Base-by-base conservation (phyloP, 2,113 vertebrate genomes). In the Girardinichthys multiradiatus region DNA sequence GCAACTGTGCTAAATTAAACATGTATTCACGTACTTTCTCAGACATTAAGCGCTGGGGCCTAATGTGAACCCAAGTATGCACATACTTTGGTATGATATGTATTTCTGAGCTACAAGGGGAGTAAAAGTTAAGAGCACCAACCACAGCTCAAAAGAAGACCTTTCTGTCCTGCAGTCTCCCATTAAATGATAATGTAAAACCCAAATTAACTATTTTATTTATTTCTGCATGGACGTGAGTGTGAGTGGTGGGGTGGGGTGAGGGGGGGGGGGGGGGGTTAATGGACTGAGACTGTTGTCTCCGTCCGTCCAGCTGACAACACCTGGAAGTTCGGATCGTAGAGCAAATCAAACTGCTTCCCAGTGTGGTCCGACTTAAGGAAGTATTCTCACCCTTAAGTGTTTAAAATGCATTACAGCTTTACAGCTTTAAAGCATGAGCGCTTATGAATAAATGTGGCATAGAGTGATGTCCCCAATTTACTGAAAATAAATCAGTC, bases 251-350 rank as follows among this genome's bases (percentile, higher is more conserved):
- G n/a, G n/a, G n/a, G n/a, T n/a, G n/a, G n/a, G n/a, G n/a, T n/a
- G n/a, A n/a, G n/a, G n/a, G n/a, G n/a, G n/a, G n/a, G n/a, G n/a
- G n/a, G n/a, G n/a, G 5, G 15, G 17, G 42, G 42, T 45, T 4
- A 45, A 45, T 19, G 42, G 42, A 45, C 4, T 17, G 17, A 45
- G 42, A 19, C 42, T 4, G 10, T 42, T 15, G 3, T 15, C 17
- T 42, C 14, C 17, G 42, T 45, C 42, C 19, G 42, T 45, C 42
- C 42, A 45, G 42, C 24, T 54, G 77, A 83, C 78, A 77, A 89
- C 91, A 92, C 93, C 88, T 80, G 68, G 88, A 91, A 93, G 79
- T 80, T 82, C 14, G 73, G 89, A 90, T 87, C 80, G 76, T 79
- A 81, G 58, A 64, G 72, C 62, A 86, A 85, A 89, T 92, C 82